Evolutionary conservation across 2,113 vertebrate genomes (phyloP), one percentile per base, ranked within the genome.

Genomic region (Alexandromys fortis): DNA sequence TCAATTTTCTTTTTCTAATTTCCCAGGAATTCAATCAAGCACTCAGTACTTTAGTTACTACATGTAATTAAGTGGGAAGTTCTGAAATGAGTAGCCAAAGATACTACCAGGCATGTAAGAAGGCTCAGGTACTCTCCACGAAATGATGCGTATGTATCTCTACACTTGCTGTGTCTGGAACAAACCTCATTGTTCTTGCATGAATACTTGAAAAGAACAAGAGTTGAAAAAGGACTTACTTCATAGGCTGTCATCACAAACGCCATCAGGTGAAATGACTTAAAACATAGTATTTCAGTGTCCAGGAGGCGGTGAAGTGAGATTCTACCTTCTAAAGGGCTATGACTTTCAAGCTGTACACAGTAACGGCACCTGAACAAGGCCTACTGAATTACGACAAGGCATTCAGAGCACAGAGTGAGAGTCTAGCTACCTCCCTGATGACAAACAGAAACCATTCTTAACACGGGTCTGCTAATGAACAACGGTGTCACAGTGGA

Each of bases 41-140:
- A 94, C 11, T 83, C 42, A 86, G 35, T 83, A 68, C 61, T 96
- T 97, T 96, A 94, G 78, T 75, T 79, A 96, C 52, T 91, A 35
- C 7, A 7, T 89, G 88, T 95, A 96, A 97, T 97, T 95, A 97
- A 97, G 95, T 94, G 55, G 87, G 81, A 89, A 94, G 52, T 90
- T 95, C 92, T 91, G 47, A 96, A 96, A 94, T 89, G 68, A 92
- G 78, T 87, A 86, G 67, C 77, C 88, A 92, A 95, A 96, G 94
- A 83, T 65, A 86, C 86, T 77, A 86, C 63, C 90, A 94, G 70
- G 38, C 24, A 91, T 65, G 33, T 63, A 89, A 91, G 45, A 94
- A 94, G 45, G 86, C 86, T 95, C 82, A 89, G 81, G 90, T 87
- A 38, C 77, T 91, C 77, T 94, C 82, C n/a, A 81, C 35, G 75